Evolutionary conservation across 2,888 invertebrate species (phyloP).

Genomic region (Orthonevra nobilis): DNA sequence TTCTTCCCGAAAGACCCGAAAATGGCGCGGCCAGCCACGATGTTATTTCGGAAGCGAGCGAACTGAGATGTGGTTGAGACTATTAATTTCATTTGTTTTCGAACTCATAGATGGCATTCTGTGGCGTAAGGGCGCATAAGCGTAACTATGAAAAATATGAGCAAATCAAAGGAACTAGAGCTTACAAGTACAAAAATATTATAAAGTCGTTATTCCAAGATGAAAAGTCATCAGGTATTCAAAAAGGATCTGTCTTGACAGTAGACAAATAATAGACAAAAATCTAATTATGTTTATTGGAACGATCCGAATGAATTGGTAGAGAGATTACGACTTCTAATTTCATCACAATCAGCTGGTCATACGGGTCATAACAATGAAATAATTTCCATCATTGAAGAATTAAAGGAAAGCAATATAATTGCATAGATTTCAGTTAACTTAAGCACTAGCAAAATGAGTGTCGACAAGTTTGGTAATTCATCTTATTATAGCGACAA

Average conservation of each 20-base stretch:
- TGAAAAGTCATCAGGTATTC: background rate
- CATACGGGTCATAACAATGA: conserved; percentile 54
- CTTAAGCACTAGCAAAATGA: too few species aligned
- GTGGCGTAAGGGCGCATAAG: conserved; percentile 39
- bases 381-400: conserved; percentile 58
- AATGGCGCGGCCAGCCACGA: too few species aligned
- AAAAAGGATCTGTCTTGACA: conserved; percentile 8
- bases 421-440: too few species aligned
- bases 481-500: too few species aligned
- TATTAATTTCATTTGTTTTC: too few species aligned
- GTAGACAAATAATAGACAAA: conserved; percentile 22
- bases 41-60: too few species aligned
- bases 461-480: too few species aligned
- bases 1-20: too few species aligned
- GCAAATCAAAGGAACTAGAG: conserved; percentile 24
- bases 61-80: too few species aligned
- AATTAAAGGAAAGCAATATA: conserved; percentile 42
- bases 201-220: background rate
- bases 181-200: conserved; percentile 25
- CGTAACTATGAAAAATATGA: conserved; percentile 11
- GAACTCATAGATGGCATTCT: too few species aligned
- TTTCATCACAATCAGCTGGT: conserved; percentile 50
- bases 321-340: conserved; percentile 72
- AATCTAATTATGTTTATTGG: conserved; percentile 71
- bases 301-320: conserved; percentile 75